These are phyloP conservation scores for Sclerurus mexicanus DNA, from an alignment of 2,113 vertebrate genomes.

Conservation along the genomic window DNA sequence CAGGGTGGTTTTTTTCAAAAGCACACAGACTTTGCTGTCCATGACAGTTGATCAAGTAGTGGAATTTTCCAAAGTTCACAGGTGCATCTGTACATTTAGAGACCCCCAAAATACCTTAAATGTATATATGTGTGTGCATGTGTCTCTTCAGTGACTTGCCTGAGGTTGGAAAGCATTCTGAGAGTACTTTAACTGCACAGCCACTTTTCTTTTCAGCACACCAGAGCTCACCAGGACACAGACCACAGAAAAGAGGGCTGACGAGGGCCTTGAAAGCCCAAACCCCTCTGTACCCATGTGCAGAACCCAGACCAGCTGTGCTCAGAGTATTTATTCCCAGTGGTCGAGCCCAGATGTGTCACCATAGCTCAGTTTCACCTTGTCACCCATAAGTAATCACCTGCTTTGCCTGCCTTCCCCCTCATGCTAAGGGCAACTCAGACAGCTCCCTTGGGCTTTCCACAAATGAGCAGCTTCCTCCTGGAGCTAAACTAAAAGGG, in stretches of 20 bases:
- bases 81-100: not conserved
- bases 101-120: not conserved
- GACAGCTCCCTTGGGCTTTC: not conserved
- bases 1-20: not conserved
- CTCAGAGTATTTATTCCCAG: not conserved
- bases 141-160: not conserved
- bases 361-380: not conserved
- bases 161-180: not conserved
- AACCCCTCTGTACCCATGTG: not conserved
- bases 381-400: not conserved
- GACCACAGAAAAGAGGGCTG: not conserved
- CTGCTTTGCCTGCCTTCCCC: not conserved
- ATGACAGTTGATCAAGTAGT: not conserved
- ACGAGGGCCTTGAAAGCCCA: not conserved
- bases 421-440: not conserved
- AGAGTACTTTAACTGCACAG: not conserved
- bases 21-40: not conserved
- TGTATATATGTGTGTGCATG: accelerated
- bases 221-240: not conserved
- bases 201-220: not conserved
- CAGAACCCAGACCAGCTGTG: not conserved
- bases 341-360: not conserved
- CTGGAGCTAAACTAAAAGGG: not conserved
- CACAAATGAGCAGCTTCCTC: not conserved
- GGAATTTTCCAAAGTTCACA: not conserved